Evolutionary conservation across 2,113 vertebrate genomes (phyloP).

Genomic region (Rhinoptilus africanus): DNA sequence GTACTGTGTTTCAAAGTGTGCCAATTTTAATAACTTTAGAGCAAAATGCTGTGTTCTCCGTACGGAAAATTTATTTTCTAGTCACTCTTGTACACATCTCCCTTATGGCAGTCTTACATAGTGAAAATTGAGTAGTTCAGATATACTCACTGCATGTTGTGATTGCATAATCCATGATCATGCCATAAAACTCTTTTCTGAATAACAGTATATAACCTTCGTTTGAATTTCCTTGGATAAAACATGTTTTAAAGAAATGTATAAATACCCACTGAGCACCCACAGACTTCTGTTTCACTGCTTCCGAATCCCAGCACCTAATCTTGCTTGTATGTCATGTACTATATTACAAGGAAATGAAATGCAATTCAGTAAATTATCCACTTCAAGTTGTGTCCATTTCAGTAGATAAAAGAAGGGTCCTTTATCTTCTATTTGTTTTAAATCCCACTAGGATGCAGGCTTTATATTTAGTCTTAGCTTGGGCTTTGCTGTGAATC

Average conservation of each 20-base stretch:
- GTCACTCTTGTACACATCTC: background rate
- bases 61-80: background rate
- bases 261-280: slow-evolving; percentile 26
- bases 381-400: slow-evolving; percentile 38
- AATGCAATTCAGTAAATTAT: slow-evolving; percentile 63
- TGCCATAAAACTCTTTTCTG: background rate
- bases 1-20: background rate
- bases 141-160: background rate
- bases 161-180: slow-evolving; percentile 32
- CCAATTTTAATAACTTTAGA: background rate
- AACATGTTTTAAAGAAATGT: background rate
- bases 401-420: slow-evolving; percentile 25
- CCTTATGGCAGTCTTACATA: background rate
- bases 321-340: slow-evolving; percentile 51
- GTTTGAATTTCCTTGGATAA: slow-evolving; percentile 21
- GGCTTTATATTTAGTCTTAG: slow-evolving; percentile 26
- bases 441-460: slow-evolving; percentile 40
- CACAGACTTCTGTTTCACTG: slow-evolving; percentile 22
- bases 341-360: slow-evolving; percentile 43
- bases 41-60: background rate
- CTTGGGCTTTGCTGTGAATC: slow-evolving; percentile 18
- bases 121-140: background rate
- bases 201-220: background rate
- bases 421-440: slow-evolving; percentile 47
- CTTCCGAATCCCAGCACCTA: slow-evolving; percentile 23